phyloP scores from a whole-genome alignment of 2,888 invertebrate genomes.

The Catocala nupta region DNA sequence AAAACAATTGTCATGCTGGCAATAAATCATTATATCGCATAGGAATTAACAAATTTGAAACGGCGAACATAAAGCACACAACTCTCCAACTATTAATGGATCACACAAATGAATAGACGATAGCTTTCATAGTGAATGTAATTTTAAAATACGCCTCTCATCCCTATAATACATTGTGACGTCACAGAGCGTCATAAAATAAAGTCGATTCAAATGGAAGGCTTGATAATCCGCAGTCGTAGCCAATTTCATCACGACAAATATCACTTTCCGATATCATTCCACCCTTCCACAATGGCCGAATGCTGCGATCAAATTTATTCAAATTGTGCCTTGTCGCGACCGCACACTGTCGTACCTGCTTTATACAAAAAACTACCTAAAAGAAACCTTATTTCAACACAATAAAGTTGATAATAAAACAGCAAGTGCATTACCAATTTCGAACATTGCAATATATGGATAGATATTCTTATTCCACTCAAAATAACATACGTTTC shows the following conservation, averaged over 20 bases:
- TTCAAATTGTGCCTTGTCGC: constrained; percentile 84
- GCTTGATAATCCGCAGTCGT: constrained; percentile 68
- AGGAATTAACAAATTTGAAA: too few relatives aligned
- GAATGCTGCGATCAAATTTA: constrained; percentile 79
- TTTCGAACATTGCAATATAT: constrained; percentile 76
- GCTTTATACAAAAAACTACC: constrained; percentile 54
- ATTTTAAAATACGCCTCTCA: constrained; percentile 12
- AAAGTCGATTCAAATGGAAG: constrained; percentile 48
- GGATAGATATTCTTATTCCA: constrained; percentile 84
- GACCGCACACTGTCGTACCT: constrained; percentile 74
- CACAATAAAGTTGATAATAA: constrained; percentile 43
- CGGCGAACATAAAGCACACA: too few relatives aligned
- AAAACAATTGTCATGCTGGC: too few relatives aligned
- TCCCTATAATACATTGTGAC: constrained; percentile 20
- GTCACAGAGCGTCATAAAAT: constrained; percentile 33
- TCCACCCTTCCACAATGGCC: constrained; percentile 65
- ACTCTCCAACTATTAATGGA: too few relatives aligned
- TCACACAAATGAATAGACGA: too few relatives aligned
- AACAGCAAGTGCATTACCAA: constrained; percentile 52
- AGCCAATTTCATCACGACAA: constrained; percentile 74
- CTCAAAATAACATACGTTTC: constrained; percentile 84
- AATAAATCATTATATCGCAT: too few relatives aligned
- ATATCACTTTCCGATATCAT: constrained; percentile 80
- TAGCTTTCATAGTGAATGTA: too few relatives aligned
- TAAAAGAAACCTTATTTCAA: constrained; percentile 46